Evolutionary conservation across 2,797 vertebrate species (phyloP).

Genomic region (Mus spretus): DNA sequence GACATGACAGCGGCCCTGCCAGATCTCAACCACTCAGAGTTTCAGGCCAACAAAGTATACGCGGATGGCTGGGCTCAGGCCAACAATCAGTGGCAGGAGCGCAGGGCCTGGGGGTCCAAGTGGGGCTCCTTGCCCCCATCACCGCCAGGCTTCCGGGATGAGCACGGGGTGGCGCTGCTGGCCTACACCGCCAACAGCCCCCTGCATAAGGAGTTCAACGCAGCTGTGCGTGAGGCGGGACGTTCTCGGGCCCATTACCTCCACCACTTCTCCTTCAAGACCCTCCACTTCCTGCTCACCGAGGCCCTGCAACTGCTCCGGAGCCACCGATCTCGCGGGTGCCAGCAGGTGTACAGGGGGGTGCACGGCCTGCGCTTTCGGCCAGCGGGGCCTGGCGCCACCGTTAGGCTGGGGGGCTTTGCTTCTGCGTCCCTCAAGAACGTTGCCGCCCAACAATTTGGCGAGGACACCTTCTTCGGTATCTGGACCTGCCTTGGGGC

Average conservation of each 20-base stretch:
- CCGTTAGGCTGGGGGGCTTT: constrained; percentile 84
- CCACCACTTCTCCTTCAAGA: constrained; percentile 87
- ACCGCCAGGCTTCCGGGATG: not conserved
- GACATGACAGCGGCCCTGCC: constrained; percentile 81
- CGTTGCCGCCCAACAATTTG: constrained; percentile 64
- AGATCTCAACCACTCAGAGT: constrained; percentile 83
- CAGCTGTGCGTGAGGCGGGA: constrained; percentile 79
- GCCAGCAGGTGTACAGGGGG: constrained; percentile 83
- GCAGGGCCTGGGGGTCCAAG: not conserved
- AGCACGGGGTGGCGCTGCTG: constrained; percentile 83
- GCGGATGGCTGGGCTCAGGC: constrained; percentile 80
- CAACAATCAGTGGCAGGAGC: constrained; percentile 73
- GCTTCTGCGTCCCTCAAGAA: constrained; percentile 79
- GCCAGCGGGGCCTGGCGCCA: not conserved
- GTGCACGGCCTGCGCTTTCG: constrained; percentile 75
- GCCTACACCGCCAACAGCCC: constrained; percentile 84
- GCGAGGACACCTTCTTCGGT: constrained; percentile 85
- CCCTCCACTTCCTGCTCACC: constrained; percentile 87
- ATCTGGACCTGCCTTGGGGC: constrained; percentile 86
- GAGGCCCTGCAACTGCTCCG: constrained; percentile 83
- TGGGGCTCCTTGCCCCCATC: accelerated
- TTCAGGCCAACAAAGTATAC: constrained; percentile 78
- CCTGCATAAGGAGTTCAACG: constrained; percentile 84
- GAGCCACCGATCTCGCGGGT: constrained; percentile 6
- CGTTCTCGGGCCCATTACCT: constrained; percentile 82